Percentiles rank a stretch among this genome's conserved stretches.
These are phyloP conservation scores for Ciconia stormi DNA, from an alignment of 2,113 vertebrate genomes.

Conservation along the genomic window DNA sequence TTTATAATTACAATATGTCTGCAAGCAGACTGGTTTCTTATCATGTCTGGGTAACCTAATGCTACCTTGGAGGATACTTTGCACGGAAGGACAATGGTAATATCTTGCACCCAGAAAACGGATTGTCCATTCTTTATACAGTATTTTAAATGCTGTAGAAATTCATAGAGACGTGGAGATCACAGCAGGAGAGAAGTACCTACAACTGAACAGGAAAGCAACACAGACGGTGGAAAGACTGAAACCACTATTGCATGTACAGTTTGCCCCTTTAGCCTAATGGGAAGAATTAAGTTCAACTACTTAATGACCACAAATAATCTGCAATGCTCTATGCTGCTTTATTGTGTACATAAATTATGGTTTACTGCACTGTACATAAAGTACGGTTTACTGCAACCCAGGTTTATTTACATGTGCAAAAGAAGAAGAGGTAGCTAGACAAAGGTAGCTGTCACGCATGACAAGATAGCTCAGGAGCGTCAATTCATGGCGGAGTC, in stretches of 20 bases:
- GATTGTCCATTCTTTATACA: background rate
- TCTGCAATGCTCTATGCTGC: background rate
- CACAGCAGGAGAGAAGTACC: background rate
- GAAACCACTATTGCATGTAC: background rate
- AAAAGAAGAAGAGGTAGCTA: background rate
- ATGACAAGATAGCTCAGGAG: background rate
- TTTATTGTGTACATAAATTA: background rate
- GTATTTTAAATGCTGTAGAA: conserved; percentile 5
- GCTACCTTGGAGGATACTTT: background rate
- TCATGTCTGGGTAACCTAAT: background rate
- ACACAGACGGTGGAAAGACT: background rate
- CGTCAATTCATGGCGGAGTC: accelerated
- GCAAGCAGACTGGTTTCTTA: background rate
- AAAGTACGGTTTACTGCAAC: background rate
- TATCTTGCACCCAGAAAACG: background rate
- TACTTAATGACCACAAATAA: background rate
- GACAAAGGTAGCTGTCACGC: background rate
- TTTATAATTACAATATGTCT: background rate
- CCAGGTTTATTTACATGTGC: background rate
- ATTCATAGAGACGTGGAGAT: background rate
- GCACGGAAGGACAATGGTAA: background rate
- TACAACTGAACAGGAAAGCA: background rate
- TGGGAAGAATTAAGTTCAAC: background rate
- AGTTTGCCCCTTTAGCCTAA: background rate
- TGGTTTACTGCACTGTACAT: background rate